Evolutionary conservation across 2,888 invertebrate genomes (phyloP).

Genomic region (Hirtodrosophila cameraria): DNA sequence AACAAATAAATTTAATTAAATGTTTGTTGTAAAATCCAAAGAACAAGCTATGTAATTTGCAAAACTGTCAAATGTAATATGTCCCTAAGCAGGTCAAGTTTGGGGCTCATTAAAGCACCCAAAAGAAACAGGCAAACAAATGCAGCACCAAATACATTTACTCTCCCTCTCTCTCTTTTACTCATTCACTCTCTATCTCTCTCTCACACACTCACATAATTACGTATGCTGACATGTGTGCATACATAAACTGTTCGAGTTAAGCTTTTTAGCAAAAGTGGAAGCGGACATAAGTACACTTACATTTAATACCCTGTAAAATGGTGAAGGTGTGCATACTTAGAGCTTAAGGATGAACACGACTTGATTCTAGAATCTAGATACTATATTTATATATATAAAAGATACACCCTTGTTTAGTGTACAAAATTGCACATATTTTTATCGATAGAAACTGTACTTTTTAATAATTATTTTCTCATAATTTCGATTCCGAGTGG

Average conservation of each 20-base stretch:
- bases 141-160: conserved; percentile 23
- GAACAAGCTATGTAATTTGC: conserved; percentile 43
- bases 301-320: conserved; percentile 26
- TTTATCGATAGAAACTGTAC: no score
- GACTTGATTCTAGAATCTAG: no score
- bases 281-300: conserved; percentile 17
- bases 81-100: conserved; percentile 50
- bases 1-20: conserved; percentile 44
- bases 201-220: neutral
- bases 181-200: neutral
- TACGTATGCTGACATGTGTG: conserved; percentile 18
- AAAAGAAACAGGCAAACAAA: conserved; percentile 31
- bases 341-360: no score
- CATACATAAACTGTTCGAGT: conserved; percentile 26
- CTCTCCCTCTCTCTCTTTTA: neutral
- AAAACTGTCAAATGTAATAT: conserved; percentile 52
- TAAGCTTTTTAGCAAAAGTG: conserved; percentile 43
- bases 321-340: neutral
- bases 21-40: conserved; percentile 19
- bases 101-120: conserved; percentile 57
- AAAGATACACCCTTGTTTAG: no score
- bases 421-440: no score
- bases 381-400: no score
- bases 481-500: no score
- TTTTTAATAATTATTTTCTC: no score